Evolutionary conservation across 2,888 invertebrate species (phyloP), one percentile per base, ranked within the genome.

Genomic region (Drepana falcataria): DNA sequence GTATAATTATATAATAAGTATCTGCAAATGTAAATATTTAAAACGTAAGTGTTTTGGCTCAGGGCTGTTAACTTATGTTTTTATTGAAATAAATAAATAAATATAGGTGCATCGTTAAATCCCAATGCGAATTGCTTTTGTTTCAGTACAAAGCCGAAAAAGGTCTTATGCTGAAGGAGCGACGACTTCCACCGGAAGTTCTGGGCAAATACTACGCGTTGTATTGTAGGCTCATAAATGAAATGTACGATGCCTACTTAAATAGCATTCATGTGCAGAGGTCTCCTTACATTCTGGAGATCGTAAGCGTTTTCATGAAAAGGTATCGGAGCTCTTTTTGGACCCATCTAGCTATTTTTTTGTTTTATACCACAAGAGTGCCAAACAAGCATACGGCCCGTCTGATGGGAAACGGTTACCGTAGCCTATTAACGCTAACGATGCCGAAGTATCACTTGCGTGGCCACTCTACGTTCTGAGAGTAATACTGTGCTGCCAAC

Each of bases 231-330:
- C 58, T 81, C 0, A 66, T 81, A 41, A 83, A 83, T 59, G 58
- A 61, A 3, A 65, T 82, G 66, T 82, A 82, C 35, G 73, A 80
- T 5, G 59, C 75, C 0, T 83, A 75, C 40, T 48, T 81, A 0
- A 76, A 71, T 48, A 79, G 65, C 6, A 65, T 77, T 0, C 83
- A 83, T 0, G 34, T 82, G 4, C 82, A 82, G 44, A 57, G 77
- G 0, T 73, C 71, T 0, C 53, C 60, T 2, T 82, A 74, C 51
- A 78, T 83, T 0, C 21, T 63, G 53, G 75, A 73, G 0, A 70
- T 83, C 0, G 63, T 83, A 4, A 67, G 63, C 6, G 60, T 81
- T 0, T 56, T 80, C 7, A 48, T 77, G 9, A 77, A 74, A 55
- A 70, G 81, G 81, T 80, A 54, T 51, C 21, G 55, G 49, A 21